Evolutionary conservation across 2,888 invertebrate genomes (phyloP).

Genomic region (Phengaris arion): DNA sequence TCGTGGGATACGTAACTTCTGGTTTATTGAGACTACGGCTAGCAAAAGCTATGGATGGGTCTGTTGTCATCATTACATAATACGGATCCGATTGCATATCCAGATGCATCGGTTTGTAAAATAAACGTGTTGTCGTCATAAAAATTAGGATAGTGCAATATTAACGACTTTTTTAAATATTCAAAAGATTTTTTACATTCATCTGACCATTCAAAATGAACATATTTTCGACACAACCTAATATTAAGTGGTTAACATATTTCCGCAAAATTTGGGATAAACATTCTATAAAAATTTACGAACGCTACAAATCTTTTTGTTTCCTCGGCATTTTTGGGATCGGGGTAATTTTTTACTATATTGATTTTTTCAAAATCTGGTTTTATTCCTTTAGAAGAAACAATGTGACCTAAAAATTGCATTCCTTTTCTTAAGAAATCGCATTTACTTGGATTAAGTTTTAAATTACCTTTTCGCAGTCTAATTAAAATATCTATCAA

Average conservation of each 20-base stretch:
- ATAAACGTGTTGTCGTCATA: conserved; percentile 32
- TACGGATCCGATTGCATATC: conserved; percentile 34
- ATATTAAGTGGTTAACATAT: conserved; percentile 32
- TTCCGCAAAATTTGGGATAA: conserved; percentile 33
- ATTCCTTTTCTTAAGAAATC: conserved; percentile 32
- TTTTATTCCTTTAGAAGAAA: conserved; percentile 32
- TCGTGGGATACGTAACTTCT: conserved; percentile 36
- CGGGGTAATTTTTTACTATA: conserved; percentile 32
- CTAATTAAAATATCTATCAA: conserved; percentile 25
- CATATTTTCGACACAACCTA: conserved; percentile 31
- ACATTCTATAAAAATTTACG: conserved; percentile 35
- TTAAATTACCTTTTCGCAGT: conserved; percentile 32
- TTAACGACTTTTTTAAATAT: conserved; percentile 27
- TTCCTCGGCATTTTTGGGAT: conserved; percentile 34
- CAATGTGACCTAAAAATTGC: conserved; percentile 33
- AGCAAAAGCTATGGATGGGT: conserved; percentile 38
- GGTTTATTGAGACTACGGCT: conserved; percentile 38
- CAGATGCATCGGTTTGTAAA: conserved; percentile 37
- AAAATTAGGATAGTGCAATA: conserved; percentile 36
- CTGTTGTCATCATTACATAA: conserved; percentile 28
- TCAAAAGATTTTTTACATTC: conserved; percentile 32
- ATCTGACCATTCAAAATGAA: conserved; percentile 25
- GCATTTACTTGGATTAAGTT: conserved; percentile 33
- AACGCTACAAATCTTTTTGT: conserved; percentile 34
- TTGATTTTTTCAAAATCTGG: conserved; percentile 33